Conservation (phyloP, 2,113 vertebrate species). For the Eolophus roseicapilla region DNA sequence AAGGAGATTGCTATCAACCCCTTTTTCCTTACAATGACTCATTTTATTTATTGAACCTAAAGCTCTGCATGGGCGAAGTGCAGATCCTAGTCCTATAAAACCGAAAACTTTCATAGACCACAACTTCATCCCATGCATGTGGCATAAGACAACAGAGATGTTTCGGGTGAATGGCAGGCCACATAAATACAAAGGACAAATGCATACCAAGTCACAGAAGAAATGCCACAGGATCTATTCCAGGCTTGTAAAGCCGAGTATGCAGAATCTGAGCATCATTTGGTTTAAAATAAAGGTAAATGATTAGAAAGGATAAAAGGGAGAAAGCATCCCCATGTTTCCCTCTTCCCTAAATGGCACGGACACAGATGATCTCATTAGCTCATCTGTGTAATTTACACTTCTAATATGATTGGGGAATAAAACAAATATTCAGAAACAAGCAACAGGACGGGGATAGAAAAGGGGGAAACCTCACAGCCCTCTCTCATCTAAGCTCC, state of each 20-base stretch:
- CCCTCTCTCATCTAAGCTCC: constrained; percentile 29
- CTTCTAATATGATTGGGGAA: constrained; percentile 45
- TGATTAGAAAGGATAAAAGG: not conserved
- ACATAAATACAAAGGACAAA: not conserved
- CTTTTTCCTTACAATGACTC: not conserved
- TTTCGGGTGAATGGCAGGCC: not conserved
- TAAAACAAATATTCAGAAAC: constrained; percentile 61
- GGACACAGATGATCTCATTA: constrained; percentile 48
- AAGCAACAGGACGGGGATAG: constrained; percentile 18
- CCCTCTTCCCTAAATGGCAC: constrained; percentile 14
- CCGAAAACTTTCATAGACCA: not conserved
- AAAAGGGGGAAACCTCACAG: constrained; percentile 46
- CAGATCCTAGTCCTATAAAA: not conserved
- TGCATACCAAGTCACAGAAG: not conserved
- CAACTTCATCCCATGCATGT: not conserved
- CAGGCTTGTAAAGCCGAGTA: not conserved
- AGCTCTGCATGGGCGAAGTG: not conserved
- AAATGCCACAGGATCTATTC: not conserved
- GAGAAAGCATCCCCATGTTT: not conserved
- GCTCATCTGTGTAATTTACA: constrained; percentile 56
- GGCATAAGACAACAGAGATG: not conserved
- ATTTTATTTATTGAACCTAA: not conserved
- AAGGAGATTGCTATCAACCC: not conserved
- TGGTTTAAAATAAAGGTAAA: not conserved
- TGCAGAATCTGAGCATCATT: not conserved